Evolutionary conservation across 2,888 invertebrate species (phyloP), one percentile per base, ranked within the genome.

Genomic region (Cosmia pyralina): DNA sequence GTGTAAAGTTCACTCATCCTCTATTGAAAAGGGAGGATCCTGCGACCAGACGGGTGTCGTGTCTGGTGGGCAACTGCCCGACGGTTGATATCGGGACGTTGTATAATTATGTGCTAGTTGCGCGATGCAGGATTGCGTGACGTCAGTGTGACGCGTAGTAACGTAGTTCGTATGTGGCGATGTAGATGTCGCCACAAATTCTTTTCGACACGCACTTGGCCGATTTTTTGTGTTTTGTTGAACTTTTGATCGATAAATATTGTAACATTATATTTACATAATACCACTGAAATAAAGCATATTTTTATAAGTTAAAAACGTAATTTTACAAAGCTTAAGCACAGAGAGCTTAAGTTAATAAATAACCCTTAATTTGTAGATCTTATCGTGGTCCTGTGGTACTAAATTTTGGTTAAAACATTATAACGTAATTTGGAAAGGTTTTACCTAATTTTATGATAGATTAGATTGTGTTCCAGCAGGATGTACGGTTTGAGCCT

Each of bases 341-440:
- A 55, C 22, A 46, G 4, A 28, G 22, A 34, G 58, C 28, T 53
- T 59, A 53, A 48, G 59, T 62, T 70, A 50, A 68, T 78, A 69
- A 79, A 73, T 57, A 50, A 64, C 59, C 69, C 58, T 82, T 78
- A 72, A 72, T 72, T 72, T 70, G 66, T 64, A 64, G 62, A 79
- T 79, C 13, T 52, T 79, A 79, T 79, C 79, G 13, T 50, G 17
- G 50, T 38, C 11, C 38, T 22, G 19, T 5, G 52, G 60, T 57
- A 62, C 55, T 62, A 66, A 79, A 79, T 72, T 77, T 60, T 17
- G 57, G 13, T 22, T 48, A 46, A 63, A 66, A 79, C 41, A 73
- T 79, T 67, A 48, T 53, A 63, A 79, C 13, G 58, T 79, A 65
- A 72, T 79, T 77, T 77, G 60, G 38, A 77, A 79, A 46, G 77